Evolutionary conservation across 1,140 invertebrate species (phyloP), one percentile per base, ranked within the genome.

Genomic region (Sinella curviseta): DNA sequence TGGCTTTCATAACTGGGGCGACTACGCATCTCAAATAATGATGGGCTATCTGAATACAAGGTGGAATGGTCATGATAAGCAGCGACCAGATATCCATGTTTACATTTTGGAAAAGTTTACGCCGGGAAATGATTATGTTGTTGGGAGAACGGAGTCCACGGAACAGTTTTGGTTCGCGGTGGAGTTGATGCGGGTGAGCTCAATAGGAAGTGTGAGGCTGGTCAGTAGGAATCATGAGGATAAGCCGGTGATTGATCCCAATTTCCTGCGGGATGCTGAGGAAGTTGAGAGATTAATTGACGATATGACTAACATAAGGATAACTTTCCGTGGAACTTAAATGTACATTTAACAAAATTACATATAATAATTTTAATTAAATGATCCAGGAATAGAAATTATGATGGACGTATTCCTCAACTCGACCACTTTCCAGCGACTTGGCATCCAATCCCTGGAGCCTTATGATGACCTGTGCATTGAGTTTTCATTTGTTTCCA

Each of bases 51-150:
- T 77, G 12, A 77, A 24, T 16, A 77, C 55, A n/a, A 35, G 24
- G 1, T 4, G 34, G 16, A 48, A 30, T 75, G 30, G 74, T 26
- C 35, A 80, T 20, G 26, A 75, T 48, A 75, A 14, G 26, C 24
- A 36, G 12, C 70, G 79, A 73, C 79, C 79, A n/a, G 75, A 77
- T 34, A 12, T 77, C 16, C 74, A 80, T 28, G 48, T 80, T 28
- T 75, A 78, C 28, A 74, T 78, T 17, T 28, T 34, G 31, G 36
- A 73, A 54, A 8, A 33, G 8, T 70, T 31, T 33, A 70, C 8
- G 14, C 65, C 54, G 20, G 8, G 20, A 48, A 8, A 20, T 26
- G 60, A 30, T 12, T 12, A 26, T 4, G 4, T 4, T 12, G 8
- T 12, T 8, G 70, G 74, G 14, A 1, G 80, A 74, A 0, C 76